Evolutionary conservation across 53 echinoderm and acorn worm genomes (phyloP), one percentile per base, ranked within the genome.

Genomic region (Hippasteria phrygiana): DNA sequence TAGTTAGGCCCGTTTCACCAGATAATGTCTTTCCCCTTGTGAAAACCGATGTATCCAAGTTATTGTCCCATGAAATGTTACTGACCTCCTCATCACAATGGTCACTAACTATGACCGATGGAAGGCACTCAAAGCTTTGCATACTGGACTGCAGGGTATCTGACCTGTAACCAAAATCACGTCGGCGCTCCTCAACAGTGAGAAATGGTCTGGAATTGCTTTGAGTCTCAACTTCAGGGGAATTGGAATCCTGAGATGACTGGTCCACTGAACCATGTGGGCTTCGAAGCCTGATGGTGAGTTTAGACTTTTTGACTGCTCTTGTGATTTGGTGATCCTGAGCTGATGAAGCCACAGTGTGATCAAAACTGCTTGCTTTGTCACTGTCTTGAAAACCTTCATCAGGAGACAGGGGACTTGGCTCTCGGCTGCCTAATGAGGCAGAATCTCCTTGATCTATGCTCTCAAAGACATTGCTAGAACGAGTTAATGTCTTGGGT

Each of bases 371-470:
- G 46, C 59, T 54, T 2, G 89, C 24, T 27, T 85, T 88, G 41
- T 94, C 96, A 55, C 76, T 88, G 29, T 94, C 96, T 45, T 94
- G 94, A 34, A 94, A 96, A 0, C 96, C 96, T 75, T 96, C 96
- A 77, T 96, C 96, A 2, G 96, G 96, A n/a, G 96, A 96, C 59
- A 90, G 89, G 28, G 85, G 85, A 39, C 85, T 85, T 48, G 85
- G 71, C 50, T 85, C 85, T 51, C 85, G 28, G 38, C 69, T 69
- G 4, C 64, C 42, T 6, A 50, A 78, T 4, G 56, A 38, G 6
- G 59, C 37, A 32, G 85, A 46, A 26, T 85, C 85, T 42, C 71
- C 51, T 36, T 33, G 70, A 22, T 85, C 85, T 24, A 85, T 85
- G 35, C 70, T 85, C 53, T 85, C 85, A 39, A 85, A 85, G 85